phyloP scores from a whole-genome alignment of 2,888 invertebrate species.

The Cryptops parisi region DNA sequence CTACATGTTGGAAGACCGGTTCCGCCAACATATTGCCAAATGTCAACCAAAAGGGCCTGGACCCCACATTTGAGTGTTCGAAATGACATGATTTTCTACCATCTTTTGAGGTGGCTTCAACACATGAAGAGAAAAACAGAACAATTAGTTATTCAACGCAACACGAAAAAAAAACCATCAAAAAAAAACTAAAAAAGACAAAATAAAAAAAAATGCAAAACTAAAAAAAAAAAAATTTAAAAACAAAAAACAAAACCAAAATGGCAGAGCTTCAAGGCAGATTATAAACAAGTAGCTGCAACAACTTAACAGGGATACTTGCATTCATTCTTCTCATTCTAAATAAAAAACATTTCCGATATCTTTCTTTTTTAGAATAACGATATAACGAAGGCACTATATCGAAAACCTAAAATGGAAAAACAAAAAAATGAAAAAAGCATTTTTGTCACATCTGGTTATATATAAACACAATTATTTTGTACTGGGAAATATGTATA shows the following conservation, averaged over 20 bases:
- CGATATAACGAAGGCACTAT: too few species aligned
- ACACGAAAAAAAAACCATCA: not conserved
- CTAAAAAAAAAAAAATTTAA: too few species aligned
- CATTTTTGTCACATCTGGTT: too few species aligned
- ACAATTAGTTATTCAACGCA: slow-evolving; percentile 10
- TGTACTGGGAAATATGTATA: not conserved
- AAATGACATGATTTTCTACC: slow-evolving; percentile 14
- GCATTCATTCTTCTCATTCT: too few species aligned
- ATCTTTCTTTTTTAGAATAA: too few species aligned
- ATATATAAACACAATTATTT: not conserved
- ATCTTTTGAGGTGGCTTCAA: slow-evolving; percentile 13
- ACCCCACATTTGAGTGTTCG: slow-evolving; percentile 13
- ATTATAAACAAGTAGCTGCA: too few species aligned
- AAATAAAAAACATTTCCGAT: too few species aligned
- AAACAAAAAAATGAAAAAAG: too few species aligned
- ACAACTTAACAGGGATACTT: too few species aligned
- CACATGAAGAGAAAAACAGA: slow-evolving; percentile 11
- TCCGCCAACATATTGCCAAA: slow-evolving; percentile 14
- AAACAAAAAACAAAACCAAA: too few species aligned
- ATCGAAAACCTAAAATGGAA: too few species aligned
- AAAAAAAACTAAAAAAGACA: too few species aligned
- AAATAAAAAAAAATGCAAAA: slow-evolving; percentile 2
- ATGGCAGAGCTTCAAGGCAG: not conserved
- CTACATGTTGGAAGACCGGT: slow-evolving; percentile 13
- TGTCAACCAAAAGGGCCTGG: slow-evolving; percentile 14